phyloP scores from a whole-genome alignment of 2,113 vertebrate genomes.

The Murina feae region DNA sequence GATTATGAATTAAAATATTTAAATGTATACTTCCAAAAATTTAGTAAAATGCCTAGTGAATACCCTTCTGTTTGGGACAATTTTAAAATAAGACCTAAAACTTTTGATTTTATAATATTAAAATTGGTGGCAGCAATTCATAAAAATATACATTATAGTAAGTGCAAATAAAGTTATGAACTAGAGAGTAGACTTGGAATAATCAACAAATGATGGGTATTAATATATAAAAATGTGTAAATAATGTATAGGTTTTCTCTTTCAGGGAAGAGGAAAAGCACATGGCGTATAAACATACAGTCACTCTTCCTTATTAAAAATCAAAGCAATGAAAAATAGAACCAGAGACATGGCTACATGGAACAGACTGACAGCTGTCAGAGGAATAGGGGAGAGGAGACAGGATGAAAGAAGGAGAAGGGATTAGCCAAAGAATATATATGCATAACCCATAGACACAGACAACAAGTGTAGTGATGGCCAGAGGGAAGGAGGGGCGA shows the following conservation, averaged over 20 bases:
- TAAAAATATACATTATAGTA: neutral
- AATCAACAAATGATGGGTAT: neutral
- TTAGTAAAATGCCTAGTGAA: neutral
- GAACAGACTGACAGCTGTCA: neutral
- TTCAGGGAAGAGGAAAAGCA: neutral
- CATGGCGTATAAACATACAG: neutral
- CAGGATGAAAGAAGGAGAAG: neutral
- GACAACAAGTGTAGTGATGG: neutral
- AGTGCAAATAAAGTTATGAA: neutral
- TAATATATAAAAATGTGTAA: neutral
- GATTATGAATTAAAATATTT: neutral
- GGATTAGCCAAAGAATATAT: neutral
- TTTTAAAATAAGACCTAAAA: neutral
- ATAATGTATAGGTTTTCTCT: neutral
- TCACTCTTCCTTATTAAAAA: neutral
- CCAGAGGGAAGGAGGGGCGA: neutral
- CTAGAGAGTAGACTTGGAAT: neutral
- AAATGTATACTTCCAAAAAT: neutral
- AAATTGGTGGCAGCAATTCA: neutral
- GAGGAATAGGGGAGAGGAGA: neutral
- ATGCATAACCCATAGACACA: neutral
- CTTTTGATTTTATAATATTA: neutral
- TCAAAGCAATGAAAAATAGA: neutral
- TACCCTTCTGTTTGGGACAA: neutral
- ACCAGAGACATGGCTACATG: neutral